phyloP scores from a whole-genome alignment of 2,888 invertebrate species.

The Toxonevra muliebris region DNA sequence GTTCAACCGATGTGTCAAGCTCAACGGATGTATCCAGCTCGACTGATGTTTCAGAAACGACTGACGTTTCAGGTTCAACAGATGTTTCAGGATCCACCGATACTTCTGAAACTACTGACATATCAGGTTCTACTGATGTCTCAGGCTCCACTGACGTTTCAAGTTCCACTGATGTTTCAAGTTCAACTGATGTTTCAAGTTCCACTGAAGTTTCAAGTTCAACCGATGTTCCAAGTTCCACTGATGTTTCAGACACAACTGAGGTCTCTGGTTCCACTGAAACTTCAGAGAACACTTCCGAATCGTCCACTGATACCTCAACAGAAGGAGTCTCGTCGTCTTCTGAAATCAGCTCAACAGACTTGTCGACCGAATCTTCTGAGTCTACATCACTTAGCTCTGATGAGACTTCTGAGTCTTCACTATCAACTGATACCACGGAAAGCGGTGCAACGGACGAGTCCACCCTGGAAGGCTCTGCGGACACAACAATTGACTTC shows the following conservation, averaged over 20 bases:
- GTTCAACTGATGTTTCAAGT: constrained; percentile 26
- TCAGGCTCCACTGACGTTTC: constrained; percentile 26
- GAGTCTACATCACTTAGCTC: background rate
- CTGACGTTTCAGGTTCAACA: constrained; percentile 12
- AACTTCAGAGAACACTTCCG: constrained; percentile 15
- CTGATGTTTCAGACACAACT: constrained; percentile 28
- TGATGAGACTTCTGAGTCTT: constrained; percentile 1
- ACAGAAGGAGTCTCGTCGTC: background rate
- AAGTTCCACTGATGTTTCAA: constrained; percentile 24
- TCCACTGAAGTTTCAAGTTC: constrained; percentile 16
- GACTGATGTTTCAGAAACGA: constrained; percentile 1
- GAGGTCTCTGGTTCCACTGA: constrained; percentile 31
- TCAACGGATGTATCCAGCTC: constrained; percentile 24
- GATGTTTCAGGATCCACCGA: constrained; percentile 25
- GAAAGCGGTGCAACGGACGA: constrained; percentile 18
- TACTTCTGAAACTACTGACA: constrained; percentile 24
- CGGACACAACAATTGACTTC: constrained; percentile 54
- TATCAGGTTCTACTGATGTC: constrained; percentile 10
- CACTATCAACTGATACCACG: constrained; percentile 9
- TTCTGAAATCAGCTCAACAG: background rate
- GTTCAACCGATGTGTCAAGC: constrained; percentile 28
- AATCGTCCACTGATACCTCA: constrained; percentile 12
- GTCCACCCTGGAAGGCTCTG: constrained; percentile 39
- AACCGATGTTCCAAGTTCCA: constrained; percentile 17
- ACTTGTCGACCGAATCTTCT: constrained; percentile 8